Evolutionary conservation across 35 echinoderm and acorn worm species (phyloP).

Genomic region (Ptychodera flava): DNA sequence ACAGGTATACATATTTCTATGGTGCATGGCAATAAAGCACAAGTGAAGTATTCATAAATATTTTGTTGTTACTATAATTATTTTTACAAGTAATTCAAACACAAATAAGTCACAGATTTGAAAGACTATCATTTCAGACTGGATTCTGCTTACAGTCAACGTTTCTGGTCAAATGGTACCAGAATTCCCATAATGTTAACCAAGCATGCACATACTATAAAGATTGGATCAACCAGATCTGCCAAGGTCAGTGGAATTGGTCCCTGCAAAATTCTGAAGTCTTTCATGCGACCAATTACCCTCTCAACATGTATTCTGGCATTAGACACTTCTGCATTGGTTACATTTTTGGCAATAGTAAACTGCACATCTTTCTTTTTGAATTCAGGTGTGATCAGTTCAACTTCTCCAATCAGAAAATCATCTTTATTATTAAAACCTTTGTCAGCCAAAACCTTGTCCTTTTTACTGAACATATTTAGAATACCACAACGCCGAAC

Average conservation of each 20-base stretch:
- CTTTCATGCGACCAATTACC: slow-evolving; percentile 66
- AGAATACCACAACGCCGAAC: slow-evolving; percentile 38
- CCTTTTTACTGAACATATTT: slow-evolving; percentile 41
- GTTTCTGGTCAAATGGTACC: no score
- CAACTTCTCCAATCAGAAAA: slow-evolving; percentile 50
- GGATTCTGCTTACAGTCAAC: no score
- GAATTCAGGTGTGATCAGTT: slow-evolving; percentile 60
- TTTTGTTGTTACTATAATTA: slow-evolving; percentile 3
- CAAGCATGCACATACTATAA: slow-evolving; percentile 63
- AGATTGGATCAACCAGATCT: slow-evolving; percentile 59
- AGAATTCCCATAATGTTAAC: slow-evolving; percentile 59
- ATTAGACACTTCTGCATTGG: no score
- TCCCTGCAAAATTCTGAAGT: slow-evolving; percentile 53
- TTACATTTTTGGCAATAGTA: no score
- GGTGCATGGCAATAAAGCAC: neutral
- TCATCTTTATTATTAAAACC: slow-evolving; percentile 81
- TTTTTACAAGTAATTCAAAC: no score
- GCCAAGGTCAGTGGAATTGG: slow-evolving; percentile 69
- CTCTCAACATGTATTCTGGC: slow-evolving; percentile 62
- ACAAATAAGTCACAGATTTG: no score
- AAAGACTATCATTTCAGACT: no score
- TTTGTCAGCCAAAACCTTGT: slow-evolving; percentile 61
- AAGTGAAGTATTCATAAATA: neutral
- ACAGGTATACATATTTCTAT: neutral
- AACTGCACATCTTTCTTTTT: no score